Conservation (phyloP, 2,113 vertebrate species). For the Verasper variegatus region DNA sequence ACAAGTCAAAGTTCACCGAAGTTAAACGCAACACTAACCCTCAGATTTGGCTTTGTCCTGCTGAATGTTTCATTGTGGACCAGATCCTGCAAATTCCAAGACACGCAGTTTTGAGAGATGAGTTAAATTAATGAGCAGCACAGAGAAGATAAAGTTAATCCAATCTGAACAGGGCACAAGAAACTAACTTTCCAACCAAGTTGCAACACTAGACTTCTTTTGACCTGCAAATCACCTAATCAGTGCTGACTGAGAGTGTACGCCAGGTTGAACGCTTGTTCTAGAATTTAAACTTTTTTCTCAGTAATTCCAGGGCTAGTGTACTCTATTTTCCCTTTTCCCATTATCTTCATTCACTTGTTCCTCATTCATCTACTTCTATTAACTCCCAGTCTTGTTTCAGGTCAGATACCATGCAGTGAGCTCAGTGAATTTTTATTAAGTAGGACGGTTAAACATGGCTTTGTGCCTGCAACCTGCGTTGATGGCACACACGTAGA, state of each 20-base stretch:
- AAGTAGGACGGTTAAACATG: conserved; percentile 63
- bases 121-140: neutral
- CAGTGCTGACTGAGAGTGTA: neutral
- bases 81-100: neutral
- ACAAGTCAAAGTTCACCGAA: no score
- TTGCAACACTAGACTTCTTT: neutral
- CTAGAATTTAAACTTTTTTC: neutral
- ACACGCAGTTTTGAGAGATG: neutral
- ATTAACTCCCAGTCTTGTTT: conserved; percentile 41
- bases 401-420: conserved; percentile 67
- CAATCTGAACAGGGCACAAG: neutral
- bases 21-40: no score
- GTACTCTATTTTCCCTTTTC: conserved; percentile 4
- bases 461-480: conserved; percentile 67
- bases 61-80: neutral
- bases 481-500: conserved; percentile 23
- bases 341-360: conserved; percentile 2
- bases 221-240: neutral
- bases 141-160: neutral
- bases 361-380: conserved; percentile 22
- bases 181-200: neutral
- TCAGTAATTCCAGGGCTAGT: neutral
- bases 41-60: neutral
- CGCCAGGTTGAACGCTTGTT: neutral
- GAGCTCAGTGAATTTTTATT: conserved; percentile 52